phyloP scores from a whole-genome alignment of 2,888 invertebrate species.

The Schizaphis graminum region DNA sequence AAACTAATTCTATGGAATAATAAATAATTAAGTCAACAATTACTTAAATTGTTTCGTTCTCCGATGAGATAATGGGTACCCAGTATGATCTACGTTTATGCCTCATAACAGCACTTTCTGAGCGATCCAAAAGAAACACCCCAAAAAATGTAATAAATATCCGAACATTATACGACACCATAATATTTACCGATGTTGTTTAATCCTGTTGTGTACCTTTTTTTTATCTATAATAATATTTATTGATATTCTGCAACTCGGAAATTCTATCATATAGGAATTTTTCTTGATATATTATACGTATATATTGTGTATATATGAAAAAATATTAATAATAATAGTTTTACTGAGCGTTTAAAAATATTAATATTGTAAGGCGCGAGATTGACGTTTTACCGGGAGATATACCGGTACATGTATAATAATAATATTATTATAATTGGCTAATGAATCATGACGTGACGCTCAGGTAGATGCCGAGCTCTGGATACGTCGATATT shows the following conservation, averaged over 20 bases:
- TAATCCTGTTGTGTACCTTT: neutral
- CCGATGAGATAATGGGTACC: neutral
- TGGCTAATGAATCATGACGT: slow-evolving; percentile 62
- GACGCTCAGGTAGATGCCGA: slow-evolving; percentile 33
- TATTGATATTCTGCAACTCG: slow-evolving; percentile 3
- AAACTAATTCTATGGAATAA: neutral
- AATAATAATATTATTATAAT: slow-evolving; percentile 50
- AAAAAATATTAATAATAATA: slow-evolving; percentile 23
- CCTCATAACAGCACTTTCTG: neutral
- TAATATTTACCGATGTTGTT: neutral
- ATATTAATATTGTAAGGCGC: slow-evolving; percentile 38
- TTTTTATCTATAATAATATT: neutral
- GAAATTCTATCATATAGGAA: neutral
- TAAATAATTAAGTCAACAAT: neutral
- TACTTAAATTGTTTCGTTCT: neutral
- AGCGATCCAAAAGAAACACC: neutral
- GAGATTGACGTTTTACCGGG: slow-evolving; percentile 29
- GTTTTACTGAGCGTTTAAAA: slow-evolving; percentile 34
- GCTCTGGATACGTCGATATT: slow-evolving; percentile 63
- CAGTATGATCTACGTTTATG: neutral
- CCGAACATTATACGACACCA: neutral
- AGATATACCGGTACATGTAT: slow-evolving; percentile 35
- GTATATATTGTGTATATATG: neutral
- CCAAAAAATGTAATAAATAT: neutral
- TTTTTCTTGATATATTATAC: neutral